phyloP scores from a whole-genome alignment of 2,888 invertebrate species.

The Byasa hedistus region DNA sequence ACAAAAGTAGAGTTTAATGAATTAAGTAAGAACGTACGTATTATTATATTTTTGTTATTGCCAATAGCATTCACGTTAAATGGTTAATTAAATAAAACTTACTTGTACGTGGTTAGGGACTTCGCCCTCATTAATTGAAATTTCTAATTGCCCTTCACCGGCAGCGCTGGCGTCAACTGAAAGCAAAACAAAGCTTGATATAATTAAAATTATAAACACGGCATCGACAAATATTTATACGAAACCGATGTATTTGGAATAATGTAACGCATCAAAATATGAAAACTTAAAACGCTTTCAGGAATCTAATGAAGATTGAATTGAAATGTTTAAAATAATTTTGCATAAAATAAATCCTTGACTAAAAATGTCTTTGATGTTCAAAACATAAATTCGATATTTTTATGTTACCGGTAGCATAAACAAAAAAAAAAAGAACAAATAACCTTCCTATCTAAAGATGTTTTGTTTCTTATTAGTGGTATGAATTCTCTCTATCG shows the following conservation, averaged over 20 bases:
- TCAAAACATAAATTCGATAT: neutral
- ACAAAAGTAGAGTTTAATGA: neutral
- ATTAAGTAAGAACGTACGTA: too few species aligned
- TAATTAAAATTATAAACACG: constrained; percentile 9
- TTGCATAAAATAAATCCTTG: too few species aligned
- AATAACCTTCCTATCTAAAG: too few species aligned
- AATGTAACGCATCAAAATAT: neutral
- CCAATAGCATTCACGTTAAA: neutral
- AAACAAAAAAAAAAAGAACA: too few species aligned
- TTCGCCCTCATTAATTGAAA: constrained; percentile 99
- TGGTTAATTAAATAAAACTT: constrained; percentile 36
- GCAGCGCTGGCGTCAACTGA: constrained; percentile 98
- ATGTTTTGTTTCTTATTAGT: too few species aligned
- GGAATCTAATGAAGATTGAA: neutral
- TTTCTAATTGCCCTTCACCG: constrained; percentile 99
- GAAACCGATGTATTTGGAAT: neutral
- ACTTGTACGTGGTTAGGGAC: constrained; percentile 97
- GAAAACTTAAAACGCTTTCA: neutral
- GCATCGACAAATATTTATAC: too few species aligned
- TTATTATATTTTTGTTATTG: neutral
- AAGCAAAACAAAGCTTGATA: constrained; percentile 44
- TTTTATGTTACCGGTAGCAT: too few species aligned
- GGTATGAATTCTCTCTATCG: too few species aligned
- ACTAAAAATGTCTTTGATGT: neutral
- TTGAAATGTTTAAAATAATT: too few species aligned